Conservation (phyloP, 2,797 vertebrate species). For the Myotis daubentonii region DNA sequence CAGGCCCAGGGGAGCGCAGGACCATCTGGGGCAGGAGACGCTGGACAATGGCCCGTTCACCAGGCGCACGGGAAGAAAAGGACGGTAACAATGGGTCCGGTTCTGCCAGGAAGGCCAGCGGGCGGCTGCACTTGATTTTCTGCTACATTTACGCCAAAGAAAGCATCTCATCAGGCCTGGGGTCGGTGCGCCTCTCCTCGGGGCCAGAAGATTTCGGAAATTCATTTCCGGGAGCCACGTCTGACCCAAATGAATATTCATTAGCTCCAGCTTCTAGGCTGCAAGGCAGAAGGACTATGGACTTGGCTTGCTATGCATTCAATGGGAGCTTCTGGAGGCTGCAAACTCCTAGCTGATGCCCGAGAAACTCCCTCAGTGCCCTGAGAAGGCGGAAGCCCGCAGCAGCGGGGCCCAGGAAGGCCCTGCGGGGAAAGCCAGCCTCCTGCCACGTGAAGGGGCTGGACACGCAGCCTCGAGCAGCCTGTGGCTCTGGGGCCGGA, state of each 20-base stretch:
- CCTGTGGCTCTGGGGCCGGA: neutral
- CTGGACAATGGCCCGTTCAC: neutral
- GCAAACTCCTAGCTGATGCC: constrained; percentile 76
- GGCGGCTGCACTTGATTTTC: constrained; percentile 35
- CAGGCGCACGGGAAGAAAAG: constrained; percentile 45
- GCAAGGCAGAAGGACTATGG: constrained; percentile 70
- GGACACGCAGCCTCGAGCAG: neutral
- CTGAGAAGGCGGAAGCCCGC: neutral
- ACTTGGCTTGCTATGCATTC: constrained; percentile 67
- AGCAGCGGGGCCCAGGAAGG: neutral
- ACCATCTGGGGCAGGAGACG: constrained; percentile 23
- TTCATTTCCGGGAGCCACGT: constrained; percentile 74
- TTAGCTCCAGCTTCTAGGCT: constrained; percentile 67
- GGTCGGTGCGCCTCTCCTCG: constrained; percentile 63
- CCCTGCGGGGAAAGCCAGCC: neutral
- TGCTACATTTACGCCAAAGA: constrained; percentile 65
- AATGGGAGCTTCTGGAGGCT: constrained; percentile 76
- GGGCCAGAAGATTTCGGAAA: constrained; percentile 69
- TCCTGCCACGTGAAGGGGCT: neutral
- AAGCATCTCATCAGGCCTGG: constrained; percentile 53
- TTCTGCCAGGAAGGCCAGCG: constrained; percentile 53
- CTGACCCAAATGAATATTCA: constrained; percentile 80
- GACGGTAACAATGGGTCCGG: neutral
- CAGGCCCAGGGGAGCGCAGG: neutral
- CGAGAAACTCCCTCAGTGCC: constrained; percentile 47